These are phyloP conservation scores for Brenthis daphne DNA, from an alignment of 2,888 invertebrate genomes.

Conservation along the genomic window DNA sequence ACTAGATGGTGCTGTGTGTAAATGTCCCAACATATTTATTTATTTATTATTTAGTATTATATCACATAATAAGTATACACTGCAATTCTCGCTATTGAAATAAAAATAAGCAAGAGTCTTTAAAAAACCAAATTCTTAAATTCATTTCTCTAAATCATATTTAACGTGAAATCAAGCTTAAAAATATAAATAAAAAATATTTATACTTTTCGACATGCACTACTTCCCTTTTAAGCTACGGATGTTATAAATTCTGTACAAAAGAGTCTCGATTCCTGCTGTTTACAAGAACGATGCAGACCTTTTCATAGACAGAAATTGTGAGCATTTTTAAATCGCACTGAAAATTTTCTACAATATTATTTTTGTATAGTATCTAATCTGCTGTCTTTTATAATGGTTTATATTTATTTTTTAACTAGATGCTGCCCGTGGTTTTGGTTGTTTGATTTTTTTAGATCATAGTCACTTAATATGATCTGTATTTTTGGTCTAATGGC, in stretches of 20 bases:
- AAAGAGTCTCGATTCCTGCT: slow-evolving; percentile 24
- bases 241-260: slow-evolving; percentile 22
- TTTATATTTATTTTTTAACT: no score
- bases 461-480: no score
- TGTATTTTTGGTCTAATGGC: no score
- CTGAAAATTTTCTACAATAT: slow-evolving; percentile 8
- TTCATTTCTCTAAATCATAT: not conserved
- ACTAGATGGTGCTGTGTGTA: no score
- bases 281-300: slow-evolving; percentile 17
- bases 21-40: no score
- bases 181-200: slow-evolving; percentile 13
- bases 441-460: no score
- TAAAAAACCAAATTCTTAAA: no score
- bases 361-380: slow-evolving; percentile 14
- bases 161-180: slow-evolving; percentile 2
- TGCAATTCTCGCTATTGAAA: no score
- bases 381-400: not conserved
- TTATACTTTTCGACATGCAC: slow-evolving; percentile 16
- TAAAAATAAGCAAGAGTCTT: no score
- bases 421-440: no score
- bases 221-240: slow-evolving; percentile 19
- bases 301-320: slow-evolving; percentile 20
- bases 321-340: slow-evolving; percentile 18
- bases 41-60: no score
- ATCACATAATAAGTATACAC: no score